phyloP scores from a whole-genome alignment of 1,140 invertebrate species.

The Calycopis cecrops region DNA sequence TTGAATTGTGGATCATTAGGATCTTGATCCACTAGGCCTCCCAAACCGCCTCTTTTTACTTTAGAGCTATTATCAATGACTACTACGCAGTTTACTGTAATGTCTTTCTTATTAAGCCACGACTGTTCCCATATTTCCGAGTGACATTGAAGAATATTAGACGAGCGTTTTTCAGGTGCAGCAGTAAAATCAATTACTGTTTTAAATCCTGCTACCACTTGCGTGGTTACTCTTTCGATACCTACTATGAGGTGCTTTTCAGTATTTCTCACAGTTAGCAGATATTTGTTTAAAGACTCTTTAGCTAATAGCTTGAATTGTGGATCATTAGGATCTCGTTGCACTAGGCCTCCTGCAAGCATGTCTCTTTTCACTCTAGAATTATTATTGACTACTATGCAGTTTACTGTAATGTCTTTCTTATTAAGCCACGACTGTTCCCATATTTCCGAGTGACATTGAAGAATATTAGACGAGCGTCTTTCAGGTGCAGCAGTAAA shows the following conservation, averaged over 20 bases:
- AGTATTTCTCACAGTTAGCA: constrained; percentile 22
- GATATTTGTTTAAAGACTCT: constrained; percentile 35
- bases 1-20: constrained; percentile 20
- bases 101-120: constrained; percentile 18
- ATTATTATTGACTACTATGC: constrained; percentile 5
- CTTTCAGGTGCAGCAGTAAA: constrained; percentile 24
- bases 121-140: constrained; percentile 23
- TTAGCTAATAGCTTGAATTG: constrained; percentile 31
- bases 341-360: neutral
- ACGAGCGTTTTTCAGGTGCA: constrained; percentile 5
- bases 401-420: constrained; percentile 17
- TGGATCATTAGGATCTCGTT: constrained; percentile 13
- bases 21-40: constrained; percentile 16
- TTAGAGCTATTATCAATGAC: neutral
- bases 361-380: neutral
- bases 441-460: constrained; percentile 27
- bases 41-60: neutral
- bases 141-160: constrained; percentile 15
- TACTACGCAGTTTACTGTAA: constrained; percentile 16
- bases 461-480: constrained; percentile 1
- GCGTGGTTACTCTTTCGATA: constrained; percentile 31
- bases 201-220: constrained; percentile 33
- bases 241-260: constrained; percentile 24
- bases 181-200: constrained; percentile 34
- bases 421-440: constrained; percentile 18